Conservation (phyloP, 2,113 vertebrate species). For the Jaculus jaculus region DNA sequence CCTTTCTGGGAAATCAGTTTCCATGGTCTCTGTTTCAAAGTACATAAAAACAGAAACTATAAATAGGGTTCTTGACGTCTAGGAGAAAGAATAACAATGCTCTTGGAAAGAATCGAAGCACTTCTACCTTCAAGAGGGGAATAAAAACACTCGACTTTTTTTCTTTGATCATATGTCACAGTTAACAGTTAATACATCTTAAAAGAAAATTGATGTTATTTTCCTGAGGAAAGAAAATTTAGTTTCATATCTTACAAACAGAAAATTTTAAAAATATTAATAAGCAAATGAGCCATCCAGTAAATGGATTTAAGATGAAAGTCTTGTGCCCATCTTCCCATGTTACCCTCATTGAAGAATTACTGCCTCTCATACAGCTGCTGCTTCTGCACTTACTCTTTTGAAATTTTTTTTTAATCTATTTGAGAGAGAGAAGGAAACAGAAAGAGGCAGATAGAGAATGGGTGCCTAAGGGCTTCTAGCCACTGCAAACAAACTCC, state of each 20-base stretch:
- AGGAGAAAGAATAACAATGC: neutral
- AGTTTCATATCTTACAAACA: neutral
- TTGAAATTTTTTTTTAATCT: too few species aligned
- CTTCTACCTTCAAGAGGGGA: conserved; percentile 9
- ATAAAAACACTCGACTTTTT: conserved; percentile 8
- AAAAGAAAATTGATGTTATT: neutral
- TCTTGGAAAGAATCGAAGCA: conserved; percentile 1
- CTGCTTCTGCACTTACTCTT: neutral
- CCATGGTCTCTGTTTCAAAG: neutral
- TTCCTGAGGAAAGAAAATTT: conserved; percentile 27
- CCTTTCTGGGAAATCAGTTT: conserved; percentile 23
- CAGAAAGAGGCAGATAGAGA: too few species aligned
- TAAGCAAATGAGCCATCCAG: neutral
- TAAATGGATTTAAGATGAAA: neutral
- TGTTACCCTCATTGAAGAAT: neutral
- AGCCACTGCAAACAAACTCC: too few species aligned
- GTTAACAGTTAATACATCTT: neutral
- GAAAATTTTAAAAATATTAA: neutral
- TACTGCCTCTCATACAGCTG: neutral
- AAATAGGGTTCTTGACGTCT: neutral
- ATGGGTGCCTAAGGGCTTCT: too few species aligned
- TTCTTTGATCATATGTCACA: conserved; percentile 20
- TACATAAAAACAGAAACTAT: conserved; percentile 34
- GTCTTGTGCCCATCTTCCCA: neutral
- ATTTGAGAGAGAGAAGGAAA: too few species aligned